Conservation (phyloP, 2,113 vertebrate genomes). For the Boulengeromyrus knoepffleri region DNA sequence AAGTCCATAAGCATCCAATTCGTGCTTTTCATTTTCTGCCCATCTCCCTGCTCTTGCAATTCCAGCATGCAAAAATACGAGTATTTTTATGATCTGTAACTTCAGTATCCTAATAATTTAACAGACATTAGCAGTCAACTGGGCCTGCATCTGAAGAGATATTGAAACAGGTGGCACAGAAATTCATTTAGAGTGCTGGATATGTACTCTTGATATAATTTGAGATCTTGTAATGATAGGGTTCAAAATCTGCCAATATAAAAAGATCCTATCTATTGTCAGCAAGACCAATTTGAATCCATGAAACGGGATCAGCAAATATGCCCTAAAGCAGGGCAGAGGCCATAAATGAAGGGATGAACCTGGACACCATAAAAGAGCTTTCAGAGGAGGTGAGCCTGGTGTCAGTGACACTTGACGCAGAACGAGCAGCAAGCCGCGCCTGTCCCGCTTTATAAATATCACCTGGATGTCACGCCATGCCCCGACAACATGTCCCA, state of each 20-base stretch:
- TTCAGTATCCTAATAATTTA: not conserved
- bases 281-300: not conserved
- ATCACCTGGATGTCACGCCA: conserved; percentile 65
- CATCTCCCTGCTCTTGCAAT: not conserved
- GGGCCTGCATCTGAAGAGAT: not conserved
- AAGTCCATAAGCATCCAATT: not conserved
- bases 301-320: not conserved
- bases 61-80: not conserved
- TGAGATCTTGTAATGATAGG: not conserved
- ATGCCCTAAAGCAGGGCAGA: not conserved
- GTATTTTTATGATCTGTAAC: not conserved
- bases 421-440: conserved; percentile 53
- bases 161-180: not conserved
- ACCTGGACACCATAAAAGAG: not conserved
- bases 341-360: not conserved
- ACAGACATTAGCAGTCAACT: not conserved
- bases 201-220: not conserved
- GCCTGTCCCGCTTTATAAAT: conserved; percentile 65
- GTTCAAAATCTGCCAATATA: not conserved
- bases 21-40: not conserved
- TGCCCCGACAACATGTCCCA: conserved; percentile 77
- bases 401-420: conserved; percentile 44
- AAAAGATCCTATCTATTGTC: not conserved
- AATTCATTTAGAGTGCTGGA: conserved; percentile 30
- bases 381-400: not conserved